A percentile compares a stretch with the other conserved stretches of the same genome.
These are phyloP conservation scores for Sinelater perroti DNA, from an alignment of 2,888 invertebrate genomes.

Conservation along the genomic window DNA sequence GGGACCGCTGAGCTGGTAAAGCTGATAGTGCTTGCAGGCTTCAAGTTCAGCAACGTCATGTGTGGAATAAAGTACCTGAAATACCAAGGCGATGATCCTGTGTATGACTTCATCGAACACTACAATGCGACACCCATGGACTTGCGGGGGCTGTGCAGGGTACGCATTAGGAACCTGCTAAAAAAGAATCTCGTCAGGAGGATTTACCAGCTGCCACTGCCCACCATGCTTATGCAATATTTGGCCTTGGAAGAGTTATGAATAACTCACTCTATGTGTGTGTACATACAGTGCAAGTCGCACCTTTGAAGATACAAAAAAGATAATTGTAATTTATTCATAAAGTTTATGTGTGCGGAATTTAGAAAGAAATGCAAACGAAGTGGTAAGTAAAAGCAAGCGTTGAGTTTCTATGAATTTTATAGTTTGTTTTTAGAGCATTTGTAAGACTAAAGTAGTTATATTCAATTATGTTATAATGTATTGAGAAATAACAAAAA, in stretches of 20 bases:
- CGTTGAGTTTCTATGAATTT: too few species aligned
- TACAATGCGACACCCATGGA: constrained; percentile 61
- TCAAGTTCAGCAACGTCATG: constrained; percentile 54
- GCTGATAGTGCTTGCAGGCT: constrained; percentile 61
- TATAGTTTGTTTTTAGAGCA: too few species aligned
- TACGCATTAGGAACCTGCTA: constrained; percentile 63
- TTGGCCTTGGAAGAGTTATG: constrained; percentile 66
- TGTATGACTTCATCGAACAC: constrained; percentile 54
- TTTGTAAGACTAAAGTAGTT: too few species aligned
- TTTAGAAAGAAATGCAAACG: too few species aligned
- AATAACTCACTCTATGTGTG: too few species aligned
- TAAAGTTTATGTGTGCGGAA: too few species aligned
- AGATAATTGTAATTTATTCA: too few species aligned
- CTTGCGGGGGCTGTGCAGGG: constrained; percentile 67
- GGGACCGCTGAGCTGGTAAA: constrained; percentile 57
- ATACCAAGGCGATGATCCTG: constrained; percentile 50
- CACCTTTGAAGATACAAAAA: too few species aligned
- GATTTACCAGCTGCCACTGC: constrained; percentile 65
- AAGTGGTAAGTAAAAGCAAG: too few species aligned
- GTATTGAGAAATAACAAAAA: too few species aligned
- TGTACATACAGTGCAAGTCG: too few species aligned
- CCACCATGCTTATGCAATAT: constrained; percentile 65
- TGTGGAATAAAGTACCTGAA: constrained; percentile 55
- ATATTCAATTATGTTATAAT: too few species aligned
- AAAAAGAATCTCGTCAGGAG: constrained; percentile 55